Percentiles rank a stretch among this genome's conserved stretches.
Conservation (phyloP, 2,888 invertebrate genomes). For the Tanytarsus gracilentus region DNA sequence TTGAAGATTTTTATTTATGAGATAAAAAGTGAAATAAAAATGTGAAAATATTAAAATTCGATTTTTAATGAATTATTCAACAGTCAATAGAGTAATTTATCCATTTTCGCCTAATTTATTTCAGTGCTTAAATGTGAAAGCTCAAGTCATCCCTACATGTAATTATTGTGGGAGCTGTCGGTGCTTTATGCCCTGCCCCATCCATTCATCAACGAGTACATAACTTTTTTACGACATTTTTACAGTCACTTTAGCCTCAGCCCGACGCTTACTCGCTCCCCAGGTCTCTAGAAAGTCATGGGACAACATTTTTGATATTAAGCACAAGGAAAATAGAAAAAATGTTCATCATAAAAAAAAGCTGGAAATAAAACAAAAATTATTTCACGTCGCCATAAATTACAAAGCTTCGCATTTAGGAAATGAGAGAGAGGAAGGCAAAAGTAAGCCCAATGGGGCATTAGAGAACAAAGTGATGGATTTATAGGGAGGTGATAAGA, state of each 20-base stretch:
- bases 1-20: no score
- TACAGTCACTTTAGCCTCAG: not conserved
- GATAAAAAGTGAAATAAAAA: no score
- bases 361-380: slow-evolving; percentile 2
- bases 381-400: slow-evolving; percentile 24
- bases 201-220: not conserved
- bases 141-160: not conserved
- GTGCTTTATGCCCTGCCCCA: not conserved
- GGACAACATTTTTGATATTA: slow-evolving; percentile 22
- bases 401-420: slow-evolving; percentile 17
- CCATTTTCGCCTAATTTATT: no score
- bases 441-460: slow-evolving; percentile 1
- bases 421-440: not conserved
- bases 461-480: slow-evolving; percentile 15
- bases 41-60: no score
- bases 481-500: slow-evolving; percentile 10
- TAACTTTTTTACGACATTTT: slow-evolving; percentile 23
- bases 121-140: not conserved
- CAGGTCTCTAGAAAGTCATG: slow-evolving; percentile 12
- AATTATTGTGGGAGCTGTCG: no score
- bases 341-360: slow-evolving; percentile 9
- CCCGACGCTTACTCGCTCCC: no score
- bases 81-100: no score
- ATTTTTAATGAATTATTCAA: no score
- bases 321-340: not conserved